Conservation (phyloP, 92 coral and sea anemone species). For the Zoanthus gigantus region DNA sequence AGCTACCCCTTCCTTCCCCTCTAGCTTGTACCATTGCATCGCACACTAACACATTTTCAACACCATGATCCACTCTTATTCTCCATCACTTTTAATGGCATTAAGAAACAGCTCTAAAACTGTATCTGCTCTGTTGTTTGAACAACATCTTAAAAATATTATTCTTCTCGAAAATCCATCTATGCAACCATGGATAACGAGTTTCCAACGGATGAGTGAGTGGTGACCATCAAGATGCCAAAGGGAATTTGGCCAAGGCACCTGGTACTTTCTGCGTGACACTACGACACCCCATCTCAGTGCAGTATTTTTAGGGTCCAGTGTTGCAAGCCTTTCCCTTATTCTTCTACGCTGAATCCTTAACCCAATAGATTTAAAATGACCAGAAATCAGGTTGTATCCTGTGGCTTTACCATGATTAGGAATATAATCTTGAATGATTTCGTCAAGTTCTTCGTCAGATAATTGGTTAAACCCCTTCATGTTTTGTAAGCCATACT, state of each 20-base stretch:
- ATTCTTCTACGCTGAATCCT: conserved; percentile 22
- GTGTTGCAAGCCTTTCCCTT: conserved; percentile 47
- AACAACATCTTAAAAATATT: conserved; percentile 42
- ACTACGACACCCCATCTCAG: conserved; percentile 58
- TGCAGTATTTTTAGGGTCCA: conserved; percentile 63
- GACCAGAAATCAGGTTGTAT: conserved; percentile 61
- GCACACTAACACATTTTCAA: conserved; percentile 56
- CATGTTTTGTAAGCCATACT: conserved; percentile 57
- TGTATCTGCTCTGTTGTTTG: background rate
- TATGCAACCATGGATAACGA: conserved; percentile 58
- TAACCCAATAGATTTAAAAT: conserved; percentile 57
- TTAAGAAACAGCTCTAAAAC: conserved; percentile 34
- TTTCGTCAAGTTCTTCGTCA: conserved; percentile 60
- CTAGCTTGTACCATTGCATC: conserved; percentile 59
- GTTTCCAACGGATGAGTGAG: conserved; percentile 44
- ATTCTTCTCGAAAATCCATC: conserved; percentile 54
- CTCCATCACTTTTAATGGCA: conserved; percentile 51
- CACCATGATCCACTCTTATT: conserved; percentile 61
- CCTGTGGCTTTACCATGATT: conserved; percentile 74
- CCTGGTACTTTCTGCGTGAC: conserved; percentile 46
- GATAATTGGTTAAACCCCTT: conserved; percentile 63
- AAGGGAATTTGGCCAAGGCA: conserved; percentile 38
- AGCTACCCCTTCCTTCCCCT: conserved; percentile 64
- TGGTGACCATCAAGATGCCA: conserved; percentile 54
- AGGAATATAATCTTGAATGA: conserved; percentile 68